A percentile compares a stretch with the other conserved stretches of the same genome.
phyloP scores from a whole-genome alignment of 1,140 invertebrate species.

The Pemphigus obesinymphae region DNA sequence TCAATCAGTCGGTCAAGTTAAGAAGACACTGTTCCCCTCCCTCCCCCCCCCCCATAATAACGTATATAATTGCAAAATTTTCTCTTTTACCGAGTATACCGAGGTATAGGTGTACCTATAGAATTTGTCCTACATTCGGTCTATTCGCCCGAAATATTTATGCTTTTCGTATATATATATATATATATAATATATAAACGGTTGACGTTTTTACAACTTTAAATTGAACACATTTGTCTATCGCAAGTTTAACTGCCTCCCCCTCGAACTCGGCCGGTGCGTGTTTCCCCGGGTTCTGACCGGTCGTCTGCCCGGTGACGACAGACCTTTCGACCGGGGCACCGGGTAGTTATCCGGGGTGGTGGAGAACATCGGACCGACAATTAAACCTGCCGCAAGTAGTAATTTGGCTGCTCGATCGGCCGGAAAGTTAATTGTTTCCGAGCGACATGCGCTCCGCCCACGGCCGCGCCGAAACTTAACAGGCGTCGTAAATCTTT shows the following conservation, averaged over 20 bases:
- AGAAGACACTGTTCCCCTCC: no score
- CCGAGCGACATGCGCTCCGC: not conserved
- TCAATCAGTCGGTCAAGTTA: no score
- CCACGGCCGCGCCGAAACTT: slow-evolving; percentile 8
- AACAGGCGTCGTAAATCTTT: slow-evolving; percentile 34
- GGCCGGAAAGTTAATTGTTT: slow-evolving; percentile 37
- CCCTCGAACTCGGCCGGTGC: not conserved
- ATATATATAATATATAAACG: not conserved
- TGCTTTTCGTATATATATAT: not conserved
- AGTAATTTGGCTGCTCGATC: slow-evolving; percentile 37
- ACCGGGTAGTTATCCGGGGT: no score
- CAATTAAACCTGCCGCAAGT: slow-evolving; percentile 31
- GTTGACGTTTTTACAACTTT: not conserved
- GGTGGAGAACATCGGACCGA: not conserved
- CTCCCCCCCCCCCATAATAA: no score
- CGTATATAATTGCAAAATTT: no score
- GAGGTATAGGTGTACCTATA: no score
- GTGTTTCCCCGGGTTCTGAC: not conserved
- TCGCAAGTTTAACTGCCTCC: not conserved
- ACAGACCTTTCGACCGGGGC: not conserved
- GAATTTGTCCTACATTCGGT: no score
- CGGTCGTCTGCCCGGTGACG: not conserved
- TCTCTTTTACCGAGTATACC: no score
- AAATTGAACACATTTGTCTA: not conserved
- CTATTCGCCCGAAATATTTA: not conserved